These are phyloP conservation scores for Ophion obscuratus DNA, from an alignment of 2,888 invertebrate species.

Conservation along the genomic window DNA sequence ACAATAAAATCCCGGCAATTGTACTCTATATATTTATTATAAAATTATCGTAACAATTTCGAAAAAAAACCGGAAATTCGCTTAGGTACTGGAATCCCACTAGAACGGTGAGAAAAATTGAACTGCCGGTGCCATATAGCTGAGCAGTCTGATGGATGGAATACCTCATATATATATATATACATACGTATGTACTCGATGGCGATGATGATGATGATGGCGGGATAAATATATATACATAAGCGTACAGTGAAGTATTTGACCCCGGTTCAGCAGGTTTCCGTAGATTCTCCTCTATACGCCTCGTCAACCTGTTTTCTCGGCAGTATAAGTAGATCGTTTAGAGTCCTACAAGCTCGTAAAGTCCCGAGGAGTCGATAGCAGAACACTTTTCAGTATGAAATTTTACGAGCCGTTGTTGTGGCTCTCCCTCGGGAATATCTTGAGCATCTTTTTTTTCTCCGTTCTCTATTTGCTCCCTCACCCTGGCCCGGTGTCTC, in stretches of 20 bases:
- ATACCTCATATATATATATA: background rate
- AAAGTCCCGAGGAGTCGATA: constrained; percentile 60
- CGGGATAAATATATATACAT: constrained; percentile 3
- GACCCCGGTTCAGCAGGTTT: constrained; percentile 60
- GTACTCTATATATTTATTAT: too few relatives aligned
- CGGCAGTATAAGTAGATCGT: constrained; percentile 61
- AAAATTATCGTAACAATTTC: too few relatives aligned
- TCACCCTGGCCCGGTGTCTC: background rate
- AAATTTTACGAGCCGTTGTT: constrained; percentile 59
- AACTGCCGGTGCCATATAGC: background rate
- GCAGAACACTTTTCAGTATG: constrained; percentile 61
- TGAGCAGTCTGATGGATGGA: background rate
- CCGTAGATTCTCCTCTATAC: constrained; percentile 41
- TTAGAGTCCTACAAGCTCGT: constrained; percentile 67
- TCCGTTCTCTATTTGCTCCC: background rate
- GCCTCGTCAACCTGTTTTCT: constrained; percentile 60
- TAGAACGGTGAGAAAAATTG: background rate
- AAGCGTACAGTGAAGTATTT: constrained; percentile 4
- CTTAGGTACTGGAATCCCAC: background rate
- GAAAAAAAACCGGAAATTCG: too few relatives aligned
- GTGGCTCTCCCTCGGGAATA: constrained; percentile 37
- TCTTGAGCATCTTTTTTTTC: constrained; percentile 30
- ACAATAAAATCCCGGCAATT: too few relatives aligned
- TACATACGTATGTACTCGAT: background rate
- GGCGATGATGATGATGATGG: constrained; percentile 13